Conservation (phyloP, 2,888 invertebrate genomes). For the Cremastinae sp. region DNA sequence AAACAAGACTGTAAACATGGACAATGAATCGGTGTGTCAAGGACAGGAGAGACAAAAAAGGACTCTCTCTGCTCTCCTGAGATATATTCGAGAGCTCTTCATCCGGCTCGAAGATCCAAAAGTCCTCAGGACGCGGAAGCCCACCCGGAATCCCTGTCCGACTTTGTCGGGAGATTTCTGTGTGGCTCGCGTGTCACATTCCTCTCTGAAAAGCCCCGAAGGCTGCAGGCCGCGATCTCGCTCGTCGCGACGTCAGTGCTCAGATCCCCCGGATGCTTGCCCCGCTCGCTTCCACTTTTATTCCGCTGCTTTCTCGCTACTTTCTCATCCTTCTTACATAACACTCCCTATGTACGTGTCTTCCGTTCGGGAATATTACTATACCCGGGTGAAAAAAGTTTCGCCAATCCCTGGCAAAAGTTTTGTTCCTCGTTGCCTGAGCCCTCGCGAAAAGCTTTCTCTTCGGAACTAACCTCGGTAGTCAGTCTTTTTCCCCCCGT, state of each 20-base stretch:
- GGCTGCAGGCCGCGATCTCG: conserved; percentile 49
- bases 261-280: conserved; percentile 15
- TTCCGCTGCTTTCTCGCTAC: conserved; percentile 33
- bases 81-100: conserved; percentile 50
- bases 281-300: conserved; percentile 26
- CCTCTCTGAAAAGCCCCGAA: conserved; percentile 43
- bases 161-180: conserved; percentile 53
- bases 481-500: conserved; percentile 41
- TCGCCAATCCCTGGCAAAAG: conserved; percentile 55
- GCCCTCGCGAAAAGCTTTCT: conserved; percentile 14
- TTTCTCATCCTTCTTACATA: conserved; percentile 49
- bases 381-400: conserved; percentile 56
- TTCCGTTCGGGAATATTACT: background rate
- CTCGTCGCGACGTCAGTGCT: conserved; percentile 16
- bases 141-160: conserved; percentile 53
- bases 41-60: conserved; percentile 14
- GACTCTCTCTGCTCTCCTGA: conserved; percentile 12
- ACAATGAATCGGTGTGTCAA: conserved; percentile 8
- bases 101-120: conserved; percentile 33
- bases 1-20: conserved; percentile 8
- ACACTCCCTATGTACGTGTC: background rate
- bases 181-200: conserved; percentile 47
- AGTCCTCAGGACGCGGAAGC: conserved; percentile 39
- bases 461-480: conserved; percentile 38
- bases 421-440: conserved; percentile 53